Base-by-base conservation (phyloP, 2,888 invertebrate genomes). In the Lepidochitona cinerea region DNA sequence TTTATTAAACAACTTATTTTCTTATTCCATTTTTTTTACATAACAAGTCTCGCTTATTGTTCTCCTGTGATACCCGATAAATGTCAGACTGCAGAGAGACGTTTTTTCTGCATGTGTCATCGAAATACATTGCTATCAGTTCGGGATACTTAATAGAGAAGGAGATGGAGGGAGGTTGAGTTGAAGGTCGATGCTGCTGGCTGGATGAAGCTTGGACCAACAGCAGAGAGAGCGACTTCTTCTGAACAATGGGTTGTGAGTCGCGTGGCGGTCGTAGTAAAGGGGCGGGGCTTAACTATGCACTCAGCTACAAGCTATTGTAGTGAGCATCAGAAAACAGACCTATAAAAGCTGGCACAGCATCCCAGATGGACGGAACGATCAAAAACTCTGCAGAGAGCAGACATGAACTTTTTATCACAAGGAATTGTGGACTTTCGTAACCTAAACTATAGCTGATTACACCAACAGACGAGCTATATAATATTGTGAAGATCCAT, bases 31-130 rank as follows among this genome's bases (percentile, higher is more conserved):
- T n/a, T n/a, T n/a, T n/a, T n/a, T n/a, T n/a, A n/a, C n/a, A n/a
- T n/a, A n/a, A n/a, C n/a, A n/a, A n/a, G n/a, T n/a, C n/a, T n/a
- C n/a, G n/a, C n/a, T n/a, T n/a, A n/a, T n/a, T n/a, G n/a, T n/a
- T n/a, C n/a, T n/a, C n/a, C n/a, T n/a, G n/a, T n/a, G n/a, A n/a
- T n/a, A n/a, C n/a, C n/a, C n/a, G n/a, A n/a, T n/a, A n/a, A n/a
- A n/a, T n/a, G n/a, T n/a, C n/a, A n/a, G n/a, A n/a, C n/a, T n/a
- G n/a, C n/a, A 49, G 49, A 49, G n/a, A 23, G 23, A 49, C 49
- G 23, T n/a, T 49, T 18, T 49, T 49, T 49, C 23, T 26, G 59
- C 59, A 59, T 59, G 59, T 59, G 59, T 59, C 59, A 59, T 59
- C 59, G 29, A 32, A 1, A 32, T 32, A 59, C 59, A 59, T 59